Conservation (phyloP, 2,797 vertebrate genomes). For the Ispidina lecontei region DNA sequence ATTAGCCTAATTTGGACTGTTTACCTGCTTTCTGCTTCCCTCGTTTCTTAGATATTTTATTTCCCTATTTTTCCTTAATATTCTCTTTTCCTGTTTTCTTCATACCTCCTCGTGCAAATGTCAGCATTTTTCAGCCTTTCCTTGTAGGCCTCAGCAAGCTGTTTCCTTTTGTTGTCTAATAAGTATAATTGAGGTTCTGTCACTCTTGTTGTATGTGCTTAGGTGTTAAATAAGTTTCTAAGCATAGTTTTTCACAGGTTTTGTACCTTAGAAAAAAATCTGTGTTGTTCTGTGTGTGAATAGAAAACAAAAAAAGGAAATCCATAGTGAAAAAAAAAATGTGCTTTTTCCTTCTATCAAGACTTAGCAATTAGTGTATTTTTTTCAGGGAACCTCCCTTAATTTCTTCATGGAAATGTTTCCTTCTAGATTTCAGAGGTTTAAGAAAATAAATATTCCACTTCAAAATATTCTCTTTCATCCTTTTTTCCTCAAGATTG, state of each 20-base stretch:
- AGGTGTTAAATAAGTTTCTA: not conserved
- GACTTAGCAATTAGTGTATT: not conserved
- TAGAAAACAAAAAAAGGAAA: not conserved
- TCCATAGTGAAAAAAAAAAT: not conserved
- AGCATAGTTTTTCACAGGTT: not conserved
- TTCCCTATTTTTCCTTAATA: not conserved
- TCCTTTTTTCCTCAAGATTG: no score
- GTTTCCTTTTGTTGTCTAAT: not conserved
- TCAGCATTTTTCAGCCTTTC: not conserved
- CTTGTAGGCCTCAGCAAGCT: not conserved
- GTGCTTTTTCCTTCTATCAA: not conserved
- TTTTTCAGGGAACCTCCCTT: not conserved
- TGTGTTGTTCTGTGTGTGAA: not conserved
- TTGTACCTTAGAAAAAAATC: not conserved
- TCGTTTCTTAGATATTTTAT: not conserved
- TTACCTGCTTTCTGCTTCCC: not conserved
- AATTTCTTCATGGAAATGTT: not conserved
- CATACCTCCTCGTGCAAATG: not conserved
- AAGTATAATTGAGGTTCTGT: not conserved
- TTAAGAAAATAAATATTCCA: not conserved
- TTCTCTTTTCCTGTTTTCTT: not conserved
- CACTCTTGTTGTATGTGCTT: not conserved
- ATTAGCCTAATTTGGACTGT: rapidly evolving
- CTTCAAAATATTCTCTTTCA: not conserved
- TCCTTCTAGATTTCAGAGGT: not conserved